These are phyloP conservation scores for Sebastes alutus DNA, from an alignment of 2,797 vertebrate genomes.

Conservation along the genomic window DNA sequence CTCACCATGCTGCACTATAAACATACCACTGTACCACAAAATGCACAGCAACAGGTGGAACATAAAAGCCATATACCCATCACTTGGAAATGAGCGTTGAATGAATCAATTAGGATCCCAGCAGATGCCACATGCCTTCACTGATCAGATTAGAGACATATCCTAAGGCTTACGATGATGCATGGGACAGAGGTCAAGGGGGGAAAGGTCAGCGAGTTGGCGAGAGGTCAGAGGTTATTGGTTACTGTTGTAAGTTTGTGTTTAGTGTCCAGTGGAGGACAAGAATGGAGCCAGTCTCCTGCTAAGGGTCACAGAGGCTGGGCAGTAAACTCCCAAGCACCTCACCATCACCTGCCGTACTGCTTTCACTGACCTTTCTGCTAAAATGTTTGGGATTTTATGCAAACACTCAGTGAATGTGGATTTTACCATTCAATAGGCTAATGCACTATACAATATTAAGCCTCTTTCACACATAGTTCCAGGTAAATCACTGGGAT, in stretches of 20 bases:
- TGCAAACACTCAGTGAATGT: neutral
- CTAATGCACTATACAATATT: neutral
- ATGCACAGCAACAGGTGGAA: slow-evolving; percentile 25
- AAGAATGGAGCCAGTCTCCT: slow-evolving; percentile 61
- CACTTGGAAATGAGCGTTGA: neutral
- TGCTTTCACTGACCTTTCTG: slow-evolving; percentile 14
- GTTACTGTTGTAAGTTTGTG: slow-evolving; percentile 66
- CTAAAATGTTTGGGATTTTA: neutral
- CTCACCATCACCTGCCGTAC: neutral
- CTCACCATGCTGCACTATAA: neutral
- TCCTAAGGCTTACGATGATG: slow-evolving; percentile 46
- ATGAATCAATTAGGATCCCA: slow-evolving; percentile 46
- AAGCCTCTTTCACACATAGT: neutral
- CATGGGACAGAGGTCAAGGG: slow-evolving; percentile 66
- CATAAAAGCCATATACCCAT: neutral
- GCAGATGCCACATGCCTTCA: slow-evolving; percentile 49
- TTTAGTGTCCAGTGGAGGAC: slow-evolving; percentile 55
- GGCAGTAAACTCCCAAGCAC: slow-evolving; percentile 44
- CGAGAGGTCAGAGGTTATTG: slow-evolving; percentile 60
- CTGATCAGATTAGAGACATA: slow-evolving; percentile 54
- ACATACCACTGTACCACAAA: neutral
- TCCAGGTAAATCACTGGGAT: neutral
- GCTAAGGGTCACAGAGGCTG: slow-evolving; percentile 58
- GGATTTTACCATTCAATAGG: neutral
- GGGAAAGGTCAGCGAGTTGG: slow-evolving; percentile 61